These are phyloP conservation scores for Palythoa grandiflora DNA, from an alignment of 92 coral and sea anemone species.

Conservation along the genomic window DNA sequence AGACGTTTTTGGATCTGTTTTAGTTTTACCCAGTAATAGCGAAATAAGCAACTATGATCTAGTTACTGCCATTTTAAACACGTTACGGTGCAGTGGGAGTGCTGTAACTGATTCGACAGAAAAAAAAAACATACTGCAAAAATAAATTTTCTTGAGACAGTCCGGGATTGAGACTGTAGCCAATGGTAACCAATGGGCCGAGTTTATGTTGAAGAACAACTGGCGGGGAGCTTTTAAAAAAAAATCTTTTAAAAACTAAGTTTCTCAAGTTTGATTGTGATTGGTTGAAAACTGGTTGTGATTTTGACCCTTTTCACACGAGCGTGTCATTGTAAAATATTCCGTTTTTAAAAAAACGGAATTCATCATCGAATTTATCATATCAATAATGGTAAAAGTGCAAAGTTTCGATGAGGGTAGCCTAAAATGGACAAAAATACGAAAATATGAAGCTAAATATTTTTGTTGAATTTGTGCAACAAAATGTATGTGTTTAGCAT, in stretches of 20 bases:
- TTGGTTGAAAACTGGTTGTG: background rate
- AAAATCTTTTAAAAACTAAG: background rate
- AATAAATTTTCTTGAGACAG: conserved; percentile 8
- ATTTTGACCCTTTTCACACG: too few relatives aligned
- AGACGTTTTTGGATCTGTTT: background rate
- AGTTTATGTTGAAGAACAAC: background rate
- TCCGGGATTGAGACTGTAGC: background rate
- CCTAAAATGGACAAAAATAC: too few relatives aligned
- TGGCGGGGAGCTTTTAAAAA: conserved; percentile 7
- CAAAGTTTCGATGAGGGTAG: too few relatives aligned
- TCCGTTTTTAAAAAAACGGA: too few relatives aligned
- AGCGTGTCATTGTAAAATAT: too few relatives aligned
- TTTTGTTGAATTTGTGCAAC: too few relatives aligned
- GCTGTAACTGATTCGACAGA: background rate
- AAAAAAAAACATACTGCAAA: conserved; percentile 2
- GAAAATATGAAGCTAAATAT: too few relatives aligned
- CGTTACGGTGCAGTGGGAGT: conserved; percentile 11
- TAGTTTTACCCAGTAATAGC: background rate
- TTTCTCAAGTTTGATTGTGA: background rate
- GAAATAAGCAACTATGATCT: background rate
- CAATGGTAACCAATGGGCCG: conserved; percentile 7
- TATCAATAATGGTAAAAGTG: too few relatives aligned
- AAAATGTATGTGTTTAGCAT: too few relatives aligned
- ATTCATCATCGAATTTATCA: too few relatives aligned
- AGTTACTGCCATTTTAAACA: conserved; percentile 1